phyloP scores from a whole-genome alignment of 2,888 invertebrate genomes.

The Empis stercorea region DNA sequence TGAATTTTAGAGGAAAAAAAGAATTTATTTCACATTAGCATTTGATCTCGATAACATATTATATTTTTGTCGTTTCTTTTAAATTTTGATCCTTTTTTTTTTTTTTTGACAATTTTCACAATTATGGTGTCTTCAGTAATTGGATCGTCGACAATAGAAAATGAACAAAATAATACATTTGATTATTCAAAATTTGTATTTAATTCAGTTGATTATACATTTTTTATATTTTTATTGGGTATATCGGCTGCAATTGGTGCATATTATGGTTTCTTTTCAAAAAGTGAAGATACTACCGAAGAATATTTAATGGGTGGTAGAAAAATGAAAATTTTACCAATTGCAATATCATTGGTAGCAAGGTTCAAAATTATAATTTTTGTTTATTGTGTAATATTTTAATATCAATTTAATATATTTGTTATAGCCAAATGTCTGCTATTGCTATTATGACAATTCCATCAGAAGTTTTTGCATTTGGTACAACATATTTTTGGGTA shows the following conservation, averaged over 20 bases:
- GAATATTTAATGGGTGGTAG: conserved; percentile 45
- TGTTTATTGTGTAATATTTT: not conserved
- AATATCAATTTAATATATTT: not conserved
- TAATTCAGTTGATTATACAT: conserved; percentile 38
- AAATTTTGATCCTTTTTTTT: no score
- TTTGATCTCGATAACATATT: no score
- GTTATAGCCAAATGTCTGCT: conserved; percentile 40
- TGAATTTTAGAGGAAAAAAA: no score
- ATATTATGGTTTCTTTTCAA: conserved; percentile 42
- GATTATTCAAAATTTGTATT: not conserved
- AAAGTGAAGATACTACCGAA: conserved; percentile 38
- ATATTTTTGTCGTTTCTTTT: no score
- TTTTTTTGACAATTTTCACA: no score
- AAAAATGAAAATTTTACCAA: conserved; percentile 44
- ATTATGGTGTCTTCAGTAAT: not conserved
- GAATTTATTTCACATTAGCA: no score
- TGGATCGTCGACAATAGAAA: not conserved
- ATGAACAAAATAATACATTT: not conserved
- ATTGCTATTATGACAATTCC: conserved; percentile 42
- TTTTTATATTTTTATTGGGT: conserved; percentile 40
- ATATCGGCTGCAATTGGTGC: conserved; percentile 44
- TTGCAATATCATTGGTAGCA: conserved; percentile 50
- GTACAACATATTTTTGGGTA: conserved; percentile 35
- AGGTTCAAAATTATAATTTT: conserved; percentile 10
- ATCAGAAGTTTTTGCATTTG: conserved; percentile 40